Evolutionary conservation across 30 jellyfish, hydroid and myxozoan species (phyloP).

Genomic region (Hydractinia echinata): DNA sequence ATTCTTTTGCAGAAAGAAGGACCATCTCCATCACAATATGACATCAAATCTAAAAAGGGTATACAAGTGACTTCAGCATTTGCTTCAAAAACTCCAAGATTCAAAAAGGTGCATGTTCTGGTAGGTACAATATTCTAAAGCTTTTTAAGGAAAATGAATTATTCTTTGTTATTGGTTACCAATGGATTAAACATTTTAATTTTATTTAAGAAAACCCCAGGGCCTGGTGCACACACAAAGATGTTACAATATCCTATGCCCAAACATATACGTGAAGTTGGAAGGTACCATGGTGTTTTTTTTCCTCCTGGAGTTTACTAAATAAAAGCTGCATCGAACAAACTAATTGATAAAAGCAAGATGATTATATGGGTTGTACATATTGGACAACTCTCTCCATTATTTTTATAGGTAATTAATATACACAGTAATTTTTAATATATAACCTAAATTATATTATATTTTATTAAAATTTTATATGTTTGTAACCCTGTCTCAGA

Average conservation of each 20-base stretch:
- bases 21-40: conserved; percentile 87
- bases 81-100: conserved; percentile 80
- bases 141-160: background rate
- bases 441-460: no score
- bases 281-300: conserved; percentile 89
- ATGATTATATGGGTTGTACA: background rate
- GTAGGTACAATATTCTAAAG: conserved; percentile 21
- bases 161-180: background rate
- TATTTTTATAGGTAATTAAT: no score
- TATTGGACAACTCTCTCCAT: no score
- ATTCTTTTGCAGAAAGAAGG: conserved; percentile 71
- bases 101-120: conserved; percentile 59
- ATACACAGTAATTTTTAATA: no score
- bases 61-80: conserved; percentile 61
- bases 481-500: no score
- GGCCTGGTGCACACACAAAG: conserved; percentile 90
- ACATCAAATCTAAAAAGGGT: conserved; percentile 44
- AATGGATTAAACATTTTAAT: background rate
- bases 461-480: no score
- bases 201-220: conserved; percentile 74
- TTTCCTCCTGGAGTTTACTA: conserved; percentile 61
- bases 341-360: background rate
- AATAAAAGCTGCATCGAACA: background rate
- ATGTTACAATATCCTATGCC: conserved; percentile 73
- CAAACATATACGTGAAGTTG: conserved; percentile 56